These are phyloP conservation scores for Chelonia mydas DNA, from an alignment of 2,797 vertebrate species.

Conservation along the genomic window DNA sequence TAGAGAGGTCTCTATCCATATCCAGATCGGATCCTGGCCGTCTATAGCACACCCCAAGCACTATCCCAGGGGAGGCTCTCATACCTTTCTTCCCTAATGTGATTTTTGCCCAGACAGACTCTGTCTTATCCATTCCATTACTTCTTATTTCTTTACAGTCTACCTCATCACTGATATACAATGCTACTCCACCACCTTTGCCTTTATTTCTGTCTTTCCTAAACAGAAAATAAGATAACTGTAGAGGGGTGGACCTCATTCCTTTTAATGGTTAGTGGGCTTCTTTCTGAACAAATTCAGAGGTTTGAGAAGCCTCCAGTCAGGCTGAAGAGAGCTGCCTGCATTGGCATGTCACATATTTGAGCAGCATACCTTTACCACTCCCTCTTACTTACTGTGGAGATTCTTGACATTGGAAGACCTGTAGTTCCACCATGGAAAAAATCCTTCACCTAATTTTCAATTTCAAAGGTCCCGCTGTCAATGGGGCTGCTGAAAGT, in stretches of 20 bases:
- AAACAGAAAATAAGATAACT: background rate
- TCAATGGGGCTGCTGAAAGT: background rate
- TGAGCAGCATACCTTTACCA: background rate
- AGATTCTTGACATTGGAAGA: background rate
- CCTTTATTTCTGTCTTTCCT: too few species aligned
- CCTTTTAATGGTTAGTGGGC: background rate
- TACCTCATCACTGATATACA: too few species aligned
- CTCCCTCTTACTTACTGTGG: background rate
- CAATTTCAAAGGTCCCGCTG: background rate
- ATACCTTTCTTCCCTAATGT: too few species aligned
- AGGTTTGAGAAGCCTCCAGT: background rate
- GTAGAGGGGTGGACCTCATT: background rate
- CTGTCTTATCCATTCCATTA: too few species aligned
- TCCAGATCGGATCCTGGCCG: too few species aligned
- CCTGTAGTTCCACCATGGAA: background rate
- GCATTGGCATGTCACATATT: fast-evolving
- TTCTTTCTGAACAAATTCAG: background rate
- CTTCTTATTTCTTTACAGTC: too few species aligned
- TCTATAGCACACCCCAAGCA: too few species aligned
- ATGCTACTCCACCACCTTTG: too few species aligned
- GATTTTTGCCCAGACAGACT: too few species aligned
- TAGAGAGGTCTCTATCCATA: too few species aligned
- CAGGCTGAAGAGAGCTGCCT: background rate
- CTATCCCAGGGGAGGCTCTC: too few species aligned
- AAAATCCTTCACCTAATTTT: background rate